A percentile compares a stretch with the other conserved stretches of the same genome.
Evolutionary conservation across 2,888 invertebrate genomes (phyloP).

Genomic region (Physocephala rufipes): DNA sequence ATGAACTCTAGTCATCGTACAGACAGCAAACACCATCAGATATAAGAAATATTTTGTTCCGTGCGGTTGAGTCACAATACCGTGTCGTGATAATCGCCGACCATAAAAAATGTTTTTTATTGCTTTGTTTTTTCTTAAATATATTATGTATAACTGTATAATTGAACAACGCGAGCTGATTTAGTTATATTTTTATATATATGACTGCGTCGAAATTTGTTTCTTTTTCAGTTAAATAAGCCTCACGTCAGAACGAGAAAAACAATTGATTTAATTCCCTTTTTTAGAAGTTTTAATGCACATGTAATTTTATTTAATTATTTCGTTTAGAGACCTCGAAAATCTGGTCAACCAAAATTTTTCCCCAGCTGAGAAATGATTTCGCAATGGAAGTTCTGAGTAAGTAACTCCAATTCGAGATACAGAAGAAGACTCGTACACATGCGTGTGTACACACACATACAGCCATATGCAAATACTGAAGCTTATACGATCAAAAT

Average conservation of each 20-base stretch:
- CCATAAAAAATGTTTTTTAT: too few relatives aligned
- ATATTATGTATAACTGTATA: neutral
- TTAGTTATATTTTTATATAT: neutral
- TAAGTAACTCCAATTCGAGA: too few relatives aligned
- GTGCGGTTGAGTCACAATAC: constrained; percentile 30
- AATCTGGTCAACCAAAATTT: too few relatives aligned
- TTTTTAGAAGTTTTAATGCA: constrained; percentile 14
- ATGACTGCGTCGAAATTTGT: neutral
- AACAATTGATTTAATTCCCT: too few relatives aligned
- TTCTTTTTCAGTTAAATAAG: constrained; percentile 27
- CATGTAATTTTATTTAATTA: too few relatives aligned
- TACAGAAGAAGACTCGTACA: too few relatives aligned
- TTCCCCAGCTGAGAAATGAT: too few relatives aligned
- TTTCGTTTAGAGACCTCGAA: too few relatives aligned
- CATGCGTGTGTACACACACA: too few relatives aligned
- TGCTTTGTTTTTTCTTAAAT: constrained; percentile 16
- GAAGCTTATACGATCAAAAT: too few relatives aligned
- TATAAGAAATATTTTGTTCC: constrained; percentile 26
- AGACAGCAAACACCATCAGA: constrained; percentile 29
- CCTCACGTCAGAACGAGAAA: constrained; percentile 27
- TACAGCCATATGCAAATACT: too few relatives aligned
- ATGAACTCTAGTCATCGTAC: constrained; percentile 7
- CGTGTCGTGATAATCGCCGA: constrained; percentile 30
- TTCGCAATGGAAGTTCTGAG: too few relatives aligned
- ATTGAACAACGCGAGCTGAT: neutral